Conservation (phyloP, 2,888 invertebrate genomes). For the Bimastos eiseni region DNA sequence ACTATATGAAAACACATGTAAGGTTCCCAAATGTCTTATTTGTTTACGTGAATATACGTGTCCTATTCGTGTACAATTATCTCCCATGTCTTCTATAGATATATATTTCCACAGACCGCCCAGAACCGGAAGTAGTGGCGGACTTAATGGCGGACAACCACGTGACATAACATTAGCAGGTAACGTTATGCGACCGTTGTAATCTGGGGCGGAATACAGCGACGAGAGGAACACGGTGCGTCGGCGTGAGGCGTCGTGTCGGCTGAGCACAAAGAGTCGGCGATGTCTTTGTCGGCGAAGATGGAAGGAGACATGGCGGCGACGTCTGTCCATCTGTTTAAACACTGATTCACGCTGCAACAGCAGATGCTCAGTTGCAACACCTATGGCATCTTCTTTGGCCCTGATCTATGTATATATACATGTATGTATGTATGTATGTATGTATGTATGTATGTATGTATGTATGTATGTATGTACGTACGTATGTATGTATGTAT, state of each 20-base stretch:
- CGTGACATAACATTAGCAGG: not conserved
- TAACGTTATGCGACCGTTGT: not conserved
- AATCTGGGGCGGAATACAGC: not conserved
- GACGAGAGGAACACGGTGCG: not conserved
- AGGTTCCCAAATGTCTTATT: too few relatives aligned
- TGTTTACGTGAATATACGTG: too few relatives aligned
- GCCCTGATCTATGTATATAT: not conserved
- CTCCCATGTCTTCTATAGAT: too few relatives aligned
- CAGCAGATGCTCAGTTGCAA: not conserved
- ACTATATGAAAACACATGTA: too few relatives aligned
- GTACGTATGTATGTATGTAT: too few relatives aligned
- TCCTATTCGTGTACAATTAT: too few relatives aligned
- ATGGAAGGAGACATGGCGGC: not conserved
- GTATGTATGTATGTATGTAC: too few relatives aligned
- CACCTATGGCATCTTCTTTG: not conserved
- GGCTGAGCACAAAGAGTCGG: not conserved
- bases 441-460: too few relatives aligned
- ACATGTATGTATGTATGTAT: too few relatives aligned
- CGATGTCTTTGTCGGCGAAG: not conserved
- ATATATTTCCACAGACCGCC: too few relatives aligned
- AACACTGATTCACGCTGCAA: not conserved
- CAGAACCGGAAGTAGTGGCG: not conserved
- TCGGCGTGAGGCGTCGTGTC: not conserved
- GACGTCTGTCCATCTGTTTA: not conserved
- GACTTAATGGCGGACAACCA: not conserved